Conservation (phyloP, 2,888 invertebrate genomes). For the Serrognathus titanus region DNA sequence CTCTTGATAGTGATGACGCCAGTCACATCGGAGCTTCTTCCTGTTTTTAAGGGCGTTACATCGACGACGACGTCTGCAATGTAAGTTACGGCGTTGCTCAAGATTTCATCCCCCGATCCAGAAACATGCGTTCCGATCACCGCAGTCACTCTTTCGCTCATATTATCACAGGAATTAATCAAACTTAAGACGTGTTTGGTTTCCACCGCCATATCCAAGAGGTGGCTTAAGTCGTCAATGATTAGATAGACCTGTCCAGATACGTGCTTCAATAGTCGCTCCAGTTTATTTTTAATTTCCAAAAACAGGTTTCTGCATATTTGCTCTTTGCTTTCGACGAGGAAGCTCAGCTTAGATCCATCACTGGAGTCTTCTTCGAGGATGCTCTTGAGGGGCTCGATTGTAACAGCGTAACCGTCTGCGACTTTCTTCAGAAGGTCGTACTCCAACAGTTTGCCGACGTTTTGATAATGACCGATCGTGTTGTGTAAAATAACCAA, state of each 20-base stretch:
- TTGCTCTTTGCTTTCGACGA: not conserved
- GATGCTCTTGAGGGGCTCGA: conserved; percentile 55
- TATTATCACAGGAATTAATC: conserved; percentile 50
- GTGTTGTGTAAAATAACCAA: conserved; percentile 69
- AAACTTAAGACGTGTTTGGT: conserved; percentile 54
- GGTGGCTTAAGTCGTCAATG: conserved; percentile 70
- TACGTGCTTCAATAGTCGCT: conserved; percentile 18
- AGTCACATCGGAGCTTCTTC: conserved; percentile 69
- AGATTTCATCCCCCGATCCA: conserved; percentile 52
- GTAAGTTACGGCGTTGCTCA: conserved; percentile 61
- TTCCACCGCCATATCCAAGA: conserved; percentile 62
- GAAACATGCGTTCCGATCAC: conserved; percentile 59
- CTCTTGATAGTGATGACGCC: conserved; percentile 61
- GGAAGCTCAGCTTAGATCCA: not conserved
- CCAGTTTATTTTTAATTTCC: conserved; percentile 14
- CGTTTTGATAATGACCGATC: conserved; percentile 68
- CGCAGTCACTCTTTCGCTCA: conserved; percentile 47
- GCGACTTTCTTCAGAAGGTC: conserved; percentile 57
- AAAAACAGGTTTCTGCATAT: not conserved
- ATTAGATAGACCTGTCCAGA: conserved; percentile 50
- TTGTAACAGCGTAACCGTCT: conserved; percentile 50
- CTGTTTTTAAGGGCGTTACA: conserved; percentile 66
- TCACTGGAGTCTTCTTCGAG: conserved; percentile 43
- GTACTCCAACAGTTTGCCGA: conserved; percentile 71
- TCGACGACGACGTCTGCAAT: conserved; percentile 61